Conservation (phyloP, 2,113 vertebrate genomes). For the Syrrhaptes paradoxus region DNA sequence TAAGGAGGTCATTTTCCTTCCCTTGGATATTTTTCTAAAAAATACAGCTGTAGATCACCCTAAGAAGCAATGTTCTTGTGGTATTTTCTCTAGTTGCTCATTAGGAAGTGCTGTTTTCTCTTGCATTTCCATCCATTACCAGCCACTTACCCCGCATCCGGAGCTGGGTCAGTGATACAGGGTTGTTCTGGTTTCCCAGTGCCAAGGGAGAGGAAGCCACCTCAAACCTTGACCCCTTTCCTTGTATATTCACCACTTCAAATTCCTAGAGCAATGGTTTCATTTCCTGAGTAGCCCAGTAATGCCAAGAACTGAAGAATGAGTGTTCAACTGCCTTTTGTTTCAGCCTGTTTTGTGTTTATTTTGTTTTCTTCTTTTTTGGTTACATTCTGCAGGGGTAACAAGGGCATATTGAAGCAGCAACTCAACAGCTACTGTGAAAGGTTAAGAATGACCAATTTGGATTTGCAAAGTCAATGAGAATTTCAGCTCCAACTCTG, state of each 20-base stretch:
- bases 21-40: not conserved
- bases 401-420: not conserved
- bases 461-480: not conserved
- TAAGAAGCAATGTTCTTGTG: not conserved
- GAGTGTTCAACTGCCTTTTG: conserved; percentile 31
- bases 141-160: not conserved
- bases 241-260: not conserved
- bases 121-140: not conserved
- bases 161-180: not conserved
- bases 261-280: conserved; percentile 21
- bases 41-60: not conserved
- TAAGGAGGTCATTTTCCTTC: not conserved
- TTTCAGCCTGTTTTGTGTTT: not conserved
- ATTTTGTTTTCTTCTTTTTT: conserved; percentile 22
- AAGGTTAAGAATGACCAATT: not conserved
- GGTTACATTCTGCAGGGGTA: not conserved
- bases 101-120: conserved; percentile 13
- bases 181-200: conserved; percentile 2
- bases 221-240: conserved; percentile 11
- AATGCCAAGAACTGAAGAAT: not conserved
- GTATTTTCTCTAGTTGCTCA: not conserved
- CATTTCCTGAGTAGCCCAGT: conserved; percentile 14
- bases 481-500: not conserved
- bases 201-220: conserved; percentile 14
- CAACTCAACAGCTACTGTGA: not conserved